Conservation (phyloP, 2,797 vertebrate species). For the Poeciliopsis paucimaculata region DNA sequence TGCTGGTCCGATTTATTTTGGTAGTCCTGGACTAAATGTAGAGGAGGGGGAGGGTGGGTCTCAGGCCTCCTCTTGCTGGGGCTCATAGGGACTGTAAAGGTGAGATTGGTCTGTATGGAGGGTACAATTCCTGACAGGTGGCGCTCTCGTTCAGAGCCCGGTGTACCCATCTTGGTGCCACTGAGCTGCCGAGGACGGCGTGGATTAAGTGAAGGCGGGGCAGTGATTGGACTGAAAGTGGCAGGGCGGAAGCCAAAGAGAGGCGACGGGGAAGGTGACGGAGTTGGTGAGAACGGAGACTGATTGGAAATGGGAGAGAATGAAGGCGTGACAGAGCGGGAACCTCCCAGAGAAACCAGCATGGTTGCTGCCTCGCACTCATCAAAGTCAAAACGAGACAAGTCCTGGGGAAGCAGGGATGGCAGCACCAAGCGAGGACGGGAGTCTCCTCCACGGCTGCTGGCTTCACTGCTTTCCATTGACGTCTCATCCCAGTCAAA, state of each 20-base stretch:
- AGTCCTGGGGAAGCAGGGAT: constrained; percentile 83
- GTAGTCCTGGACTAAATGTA: constrained; percentile 75
- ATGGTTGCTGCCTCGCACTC: constrained; percentile 95
- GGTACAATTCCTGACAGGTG: constrained; percentile 87
- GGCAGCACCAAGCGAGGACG: constrained; percentile 89
- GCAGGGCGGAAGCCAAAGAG: constrained; percentile 91
- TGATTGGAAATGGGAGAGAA: constrained; percentile 92
- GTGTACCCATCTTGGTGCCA: constrained; percentile 87
- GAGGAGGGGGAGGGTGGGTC: constrained; percentile 77
- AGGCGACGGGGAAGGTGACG: constrained; percentile 89
- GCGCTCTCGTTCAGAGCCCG: constrained; percentile 83
- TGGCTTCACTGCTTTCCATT: constrained; percentile 90
- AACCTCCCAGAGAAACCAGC: constrained; percentile 91
- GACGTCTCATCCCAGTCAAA: constrained; percentile 95
- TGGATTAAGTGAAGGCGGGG: constrained; percentile 83
- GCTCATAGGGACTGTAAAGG: constrained; percentile 94
- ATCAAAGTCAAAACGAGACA: constrained; percentile 92
- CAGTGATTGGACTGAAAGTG: constrained; percentile 90
- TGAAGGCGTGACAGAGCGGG: constrained; percentile 89
- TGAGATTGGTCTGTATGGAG: constrained; percentile 91
- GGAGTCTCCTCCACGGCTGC: constrained; percentile 90
- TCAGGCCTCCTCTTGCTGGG: constrained; percentile 90
- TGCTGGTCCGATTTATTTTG: constrained; percentile 80
- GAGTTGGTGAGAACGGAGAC: constrained; percentile 90
- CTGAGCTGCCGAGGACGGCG: constrained; percentile 88